Evolutionary conservation across 2,113 vertebrate genomes (phyloP), one percentile per base, ranked within the genome.

Genomic region (Hydrolagus affinis): DNA sequence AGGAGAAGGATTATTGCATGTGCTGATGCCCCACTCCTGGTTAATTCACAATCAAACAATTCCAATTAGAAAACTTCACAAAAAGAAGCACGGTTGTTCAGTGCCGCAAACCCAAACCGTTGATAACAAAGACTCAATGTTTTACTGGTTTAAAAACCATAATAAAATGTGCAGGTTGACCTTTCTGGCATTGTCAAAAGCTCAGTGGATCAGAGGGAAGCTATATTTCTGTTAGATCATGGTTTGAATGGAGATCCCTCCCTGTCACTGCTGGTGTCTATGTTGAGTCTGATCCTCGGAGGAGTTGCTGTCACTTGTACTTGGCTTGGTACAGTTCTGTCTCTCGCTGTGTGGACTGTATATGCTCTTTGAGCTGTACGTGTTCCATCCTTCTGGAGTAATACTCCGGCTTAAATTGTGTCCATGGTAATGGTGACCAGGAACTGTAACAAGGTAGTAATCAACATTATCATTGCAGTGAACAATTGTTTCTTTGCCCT

Each of bases 361-460:
- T 0, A 85, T 32, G 12, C 86, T 11, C 0, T 68, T 70, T 56
- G 85, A 69, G 74, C 86, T 87, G 56, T 78, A 86, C 1, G 89
- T 77, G 85, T 89, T 91, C 89, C 91, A 88, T 0, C 60, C 70
- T 3, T 90, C 90, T 0, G 85, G 72, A 59, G 23, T 85, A 32
- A 86, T 88, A 3, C 89, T 86, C 86, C 88, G 89, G 85, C 87
- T 90, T 85, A 87, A 28, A 0, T 88, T 85, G 1, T 87, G 87
- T 0, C 89, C 87, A 57, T 87, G 88, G 75, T 87, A 71, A 19
- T 92, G 89, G 56, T 87, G 76, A 70, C 66, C 70, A 25, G 93
- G 91, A 32, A 94, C 92, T 92, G 86, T 14, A 59, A 73, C 28
- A 44, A 73, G 28, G 8, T 30, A 73, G 28, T 32, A 30, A 32